Evolutionary conservation across 2,888 invertebrate genomes (phyloP), one percentile per base, ranked within the genome.

Genomic region (Habroteleia sp.): DNA sequence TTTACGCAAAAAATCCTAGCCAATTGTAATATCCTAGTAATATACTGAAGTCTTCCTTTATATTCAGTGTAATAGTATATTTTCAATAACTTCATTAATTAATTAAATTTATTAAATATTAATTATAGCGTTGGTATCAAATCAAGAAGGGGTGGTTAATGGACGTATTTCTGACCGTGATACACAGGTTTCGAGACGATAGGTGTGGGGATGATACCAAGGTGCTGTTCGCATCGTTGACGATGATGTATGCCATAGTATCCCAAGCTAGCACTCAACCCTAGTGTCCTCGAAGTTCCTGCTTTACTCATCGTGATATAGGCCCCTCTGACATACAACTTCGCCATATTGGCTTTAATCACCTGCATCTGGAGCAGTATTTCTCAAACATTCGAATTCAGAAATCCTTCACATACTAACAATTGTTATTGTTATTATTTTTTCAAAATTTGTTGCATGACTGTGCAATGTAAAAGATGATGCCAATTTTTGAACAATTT

Each of bases 201-300:
- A 54, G 39, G 41, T 54, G 29, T 41, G 17, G 39, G 20, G 27
- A 20, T 11, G 29, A 39, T 29, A 31, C 41, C 13, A 41, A 54
- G 54, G 29, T 41, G 29, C 41, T 54, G 41, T 14, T 16, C 41
- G 54, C 39, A 54, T 41, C 27, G 54, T 41, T 54, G 54, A 54
- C 54, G 54, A 54, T 54, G 54, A 54, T 54, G 42, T 42, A 41
- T 42, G 17, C 54, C 17, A 14, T 4, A 14, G 37, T 25, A 27
- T 39, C 52, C 48, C 10, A 23, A 42, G 56, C 11, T 10, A 56
- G 42, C 17, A 42, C 56, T 56, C 42, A 42, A 23, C 20, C 56
- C 42, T 42, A 56, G 33, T 56, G 42, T 42, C 31, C 42, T 56
- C 23, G 56, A 56, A 56, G 56, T 56, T 56, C 42, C 56, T 42